Conservation (phyloP, 2,888 invertebrate genomes). For the Venusia cambrica region DNA sequence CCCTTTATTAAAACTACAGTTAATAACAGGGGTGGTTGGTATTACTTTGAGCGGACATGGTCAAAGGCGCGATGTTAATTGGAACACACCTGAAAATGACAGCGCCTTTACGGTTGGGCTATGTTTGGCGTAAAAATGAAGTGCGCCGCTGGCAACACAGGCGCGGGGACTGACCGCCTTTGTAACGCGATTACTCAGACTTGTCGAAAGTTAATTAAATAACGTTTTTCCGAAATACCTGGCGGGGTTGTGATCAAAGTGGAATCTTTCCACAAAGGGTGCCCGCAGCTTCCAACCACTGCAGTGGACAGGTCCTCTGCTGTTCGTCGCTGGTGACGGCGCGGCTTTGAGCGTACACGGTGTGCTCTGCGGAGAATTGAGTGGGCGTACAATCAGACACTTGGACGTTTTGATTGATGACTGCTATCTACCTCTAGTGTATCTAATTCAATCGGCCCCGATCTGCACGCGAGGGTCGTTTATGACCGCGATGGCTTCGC, state of each 20-base stretch:
- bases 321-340: constrained; percentile 30
- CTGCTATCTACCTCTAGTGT: constrained; percentile 57
- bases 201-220: constrained; percentile 82
- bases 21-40: constrained; percentile 62
- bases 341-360: constrained; percentile 10
- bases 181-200: constrained; percentile 78
- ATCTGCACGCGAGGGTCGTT: constrained; percentile 60
- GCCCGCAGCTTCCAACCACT: constrained; percentile 60
- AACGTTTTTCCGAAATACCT: constrained; percentile 80
- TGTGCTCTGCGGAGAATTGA: constrained; percentile 36
- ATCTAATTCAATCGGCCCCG: constrained; percentile 62
- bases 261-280: constrained; percentile 71
- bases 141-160: constrained; percentile 59
- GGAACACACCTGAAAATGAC: constrained; percentile 78
- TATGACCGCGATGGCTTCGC: constrained; percentile 45
- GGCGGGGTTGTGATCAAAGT: constrained; percentile 72
- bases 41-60: constrained; percentile 62
- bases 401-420: constrained; percentile 62
- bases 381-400: constrained; percentile 38
- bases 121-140: constrained; percentile 77
- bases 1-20: constrained; percentile 62
- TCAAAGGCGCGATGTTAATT: constrained; percentile 79
- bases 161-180: constrained; percentile 78
- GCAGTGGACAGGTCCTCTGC: constrained; percentile 63
- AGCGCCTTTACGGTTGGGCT: constrained; percentile 70